Evolutionary conservation across 64 coral and sea anemone species (phyloP), one percentile per base, ranked within the genome.

Genomic region (Pocillopora verrucosa): DNA sequence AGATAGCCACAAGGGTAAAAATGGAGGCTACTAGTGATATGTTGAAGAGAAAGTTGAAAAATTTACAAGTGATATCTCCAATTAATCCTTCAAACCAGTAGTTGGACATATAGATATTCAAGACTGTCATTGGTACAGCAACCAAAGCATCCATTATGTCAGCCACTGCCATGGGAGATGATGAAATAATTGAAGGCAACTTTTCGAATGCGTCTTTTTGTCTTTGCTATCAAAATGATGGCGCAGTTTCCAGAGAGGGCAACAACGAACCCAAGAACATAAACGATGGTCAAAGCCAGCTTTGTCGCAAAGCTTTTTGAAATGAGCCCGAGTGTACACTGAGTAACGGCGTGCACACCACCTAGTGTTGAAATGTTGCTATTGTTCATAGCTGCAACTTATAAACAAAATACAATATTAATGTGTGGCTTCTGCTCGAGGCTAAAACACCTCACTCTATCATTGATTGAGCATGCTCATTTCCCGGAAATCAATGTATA

Each of bases 181-280:
- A 93, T 93, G n/a, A 93, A 88, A 24, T 85, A 73, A 59, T 93
- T 93, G 78, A 93, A 93, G 9, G 92, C 78, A 38, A 93, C 92
- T 20, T 85, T 85, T 56, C 92, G 79, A 38, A 70, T 84, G 85
- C 79, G 59, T 16, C 83, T 56, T 16, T 76, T 87, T 7, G 76
- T 78, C 22, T 88, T 87, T 16, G 88, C 92, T 19, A 93, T 88
- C 13, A 84, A 72, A 59, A 93, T 93, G 4, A 93, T 84, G 25
- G 83, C 83, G 14, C 78, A 93, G 73, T 93, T 93, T 14, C 92
- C 92, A 75, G 89, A 13, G 30, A 75, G 73, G 13, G 80, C 87
- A 16, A 93, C 72, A 61, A 89, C 30, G 17, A 83, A 76, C 61
- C 89, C 45, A 20, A 93, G 19, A 41, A 60, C 79, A 68, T 93